Evolutionary conservation across 2,113 vertebrate genomes (phyloP), one percentile per base, ranked within the genome.

Genomic region (Lota lota): DNA sequence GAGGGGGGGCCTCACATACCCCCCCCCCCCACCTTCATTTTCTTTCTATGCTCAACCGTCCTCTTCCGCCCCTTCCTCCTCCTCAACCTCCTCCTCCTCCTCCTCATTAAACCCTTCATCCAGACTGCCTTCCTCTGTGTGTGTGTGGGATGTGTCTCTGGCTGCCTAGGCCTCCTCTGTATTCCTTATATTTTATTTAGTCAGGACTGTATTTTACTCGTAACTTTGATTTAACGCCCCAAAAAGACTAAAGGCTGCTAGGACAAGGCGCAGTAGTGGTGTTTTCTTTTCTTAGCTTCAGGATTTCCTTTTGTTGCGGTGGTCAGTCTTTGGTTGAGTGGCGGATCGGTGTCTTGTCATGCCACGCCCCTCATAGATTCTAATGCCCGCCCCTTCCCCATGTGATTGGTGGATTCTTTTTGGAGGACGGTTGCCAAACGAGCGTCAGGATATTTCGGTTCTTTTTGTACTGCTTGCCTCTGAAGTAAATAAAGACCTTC

Each of bases 401-500:
- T 10, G 61, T 1, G 69, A 20, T 57, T 40, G 72, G 64, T 88
- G 75, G 67, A 74, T 61, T 79, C 80, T 19, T 22, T 70, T 73
- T 56, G 5, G 54, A 4, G 14, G 81, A 63, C 69, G 20, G 47
- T 77, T 80, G 72, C 78, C 81, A 82, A 84, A 77, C 81, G 61
- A 79, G 69, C 36, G 47, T 85, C 73, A 75, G 72, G 78, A 89
- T 82, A 90, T 72, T 68, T 68, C 72, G 83, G 83, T 68, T 79
- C 68, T 82, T 90, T 91, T 89, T 88, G 88, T 85, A 81, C 75
- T 80, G 85, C 84, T 72, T 88, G 76, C 74, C 69, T 85, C 73
- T 75, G 57, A 87, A 87, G 3, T 74, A n/a, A n/a, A 90, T 89
- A 87, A 91, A 93, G 71, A 81, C 79, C 83, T 84, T 53, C 53